Conservation (phyloP, 2,113 vertebrate genomes). For the Ia io region DNA sequence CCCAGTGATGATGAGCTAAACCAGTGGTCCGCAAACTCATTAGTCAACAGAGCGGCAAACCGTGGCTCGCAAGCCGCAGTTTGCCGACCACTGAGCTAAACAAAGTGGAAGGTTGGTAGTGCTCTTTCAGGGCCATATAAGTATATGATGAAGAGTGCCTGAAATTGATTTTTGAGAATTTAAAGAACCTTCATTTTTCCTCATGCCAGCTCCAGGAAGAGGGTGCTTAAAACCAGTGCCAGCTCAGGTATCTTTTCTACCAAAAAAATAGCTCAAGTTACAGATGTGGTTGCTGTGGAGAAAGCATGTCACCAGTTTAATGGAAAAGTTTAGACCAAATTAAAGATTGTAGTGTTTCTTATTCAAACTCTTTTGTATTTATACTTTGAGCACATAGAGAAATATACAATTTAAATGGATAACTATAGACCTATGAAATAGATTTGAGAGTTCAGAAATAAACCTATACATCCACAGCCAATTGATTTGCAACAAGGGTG, state of each 20-base stretch:
- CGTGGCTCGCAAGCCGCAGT: too few species aligned
- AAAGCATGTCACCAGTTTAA: neutral
- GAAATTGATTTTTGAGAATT: neutral
- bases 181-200: neutral
- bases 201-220: neutral
- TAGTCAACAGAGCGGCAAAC: too few species aligned
- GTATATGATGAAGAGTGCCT: neutral
- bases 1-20: neutral
- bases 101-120: neutral
- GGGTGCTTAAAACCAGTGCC: neutral
- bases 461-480: neutral
- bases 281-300: neutral
- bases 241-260: neutral
- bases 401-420: neutral
- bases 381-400: neutral
- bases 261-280: neutral
- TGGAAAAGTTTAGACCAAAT: neutral
- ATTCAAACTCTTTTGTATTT: neutral
- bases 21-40: too few species aligned
- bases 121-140: neutral
- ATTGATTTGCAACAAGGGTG: neutral
- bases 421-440: neutral
- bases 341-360: neutral
- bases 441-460: slow-evolving; percentile 5
- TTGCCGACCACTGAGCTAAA: neutral